Base-by-base conservation (phyloP, 2,113 vertebrate species). In the Atherinomorus stipes region DNA sequence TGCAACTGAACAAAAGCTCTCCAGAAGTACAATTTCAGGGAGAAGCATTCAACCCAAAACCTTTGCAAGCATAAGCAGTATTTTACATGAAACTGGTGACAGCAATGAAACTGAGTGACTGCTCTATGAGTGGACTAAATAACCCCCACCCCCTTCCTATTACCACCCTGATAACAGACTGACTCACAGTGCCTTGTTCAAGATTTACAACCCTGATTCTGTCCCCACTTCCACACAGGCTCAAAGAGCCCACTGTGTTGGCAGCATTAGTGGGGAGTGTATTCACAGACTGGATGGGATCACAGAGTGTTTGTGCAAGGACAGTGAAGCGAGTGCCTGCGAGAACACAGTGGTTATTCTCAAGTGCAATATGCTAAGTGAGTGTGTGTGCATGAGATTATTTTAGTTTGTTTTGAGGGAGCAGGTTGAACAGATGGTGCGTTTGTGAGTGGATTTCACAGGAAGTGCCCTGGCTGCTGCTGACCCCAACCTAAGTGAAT, bases 161-260 rank as follows among this genome's bases (percentile, higher is more conserved):
- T 78, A 76, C 21, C 81, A 31, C 71, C 56, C 88, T 64, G 84
- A 81, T 79, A 83, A 79, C 86, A 81, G 88, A 80, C 84, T 67
- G 85, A 89, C 85, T 85, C 87, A 76, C 62, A 69, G 69, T 28
- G 65, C 38, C 60, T 50, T 8, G 8, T 71, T 85, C 54, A 51
- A 76, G 84, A 88, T 88, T 76, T 83, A 90, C 85, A 77, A 71
- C 56, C 71, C 61, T 1, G 56, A 82, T 79, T 85, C 58, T 77
- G 82, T 70, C 54, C 70, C n/a, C 7, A 13, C 64, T 74, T 10
- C 37, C 49, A 38, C 50, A 31, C 31, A 0, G n/a, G 1, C 71
- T 92, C 80, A 93, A 92, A 87, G 85, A 72, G 82, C 75, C 74
- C 88, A 88, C 67, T 93, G 89, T 93, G 83, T 68, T 19, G 42